Evolutionary conservation across 2,888 invertebrate genomes (phyloP), one percentile per base, ranked within the genome.

Genomic region (Papilio elwesi): DNA sequence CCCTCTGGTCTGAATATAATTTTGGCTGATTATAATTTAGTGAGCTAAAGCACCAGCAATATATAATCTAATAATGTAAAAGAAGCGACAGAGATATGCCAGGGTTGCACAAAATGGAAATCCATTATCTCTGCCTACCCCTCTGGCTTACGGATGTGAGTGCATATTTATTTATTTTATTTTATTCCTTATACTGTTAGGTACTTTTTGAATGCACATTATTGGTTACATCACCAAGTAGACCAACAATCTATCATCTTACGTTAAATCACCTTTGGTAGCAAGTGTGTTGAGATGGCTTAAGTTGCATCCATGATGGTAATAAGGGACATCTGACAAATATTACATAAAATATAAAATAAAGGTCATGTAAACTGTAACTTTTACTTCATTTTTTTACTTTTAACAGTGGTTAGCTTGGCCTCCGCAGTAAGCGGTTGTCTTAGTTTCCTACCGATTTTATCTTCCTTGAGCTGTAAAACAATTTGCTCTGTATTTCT

Each of bases 401-500:
- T 79, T 74, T 88, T 90, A 9, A 87, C 89, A 59, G 83, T 82
- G 0, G 81, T 79, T 16, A 92, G 78, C 79, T 92, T 80, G 0
- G 79, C 80, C 13, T 90, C 84, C 0, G 82, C 84, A 8, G 83
- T 88, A 0, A 91, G 71, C 0, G 91, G 89, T 11, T 85, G 83
- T 0, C 81, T 78, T 6, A 90, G 72, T 53, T 83, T 86, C 66
- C 75, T 84, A 0, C 85, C 86, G 1, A 90, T 62, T 12, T 74
- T 74, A 73, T 92, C 91, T 38, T 77, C 76, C 70, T 89, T 88
- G 5, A 91, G 70, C 68, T 92, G 92, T 13, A 78, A 13, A 0
- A 91, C 85, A 0, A 92, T 81, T 26, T 82, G 81, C 74, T 85
- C 86, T 0, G 88, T 86, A 73, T 86, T 83, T n/a, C 80, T 86